Evolutionary conservation across 2,113 vertebrate species (phyloP).

Genomic region (Athene noctua): DNA sequence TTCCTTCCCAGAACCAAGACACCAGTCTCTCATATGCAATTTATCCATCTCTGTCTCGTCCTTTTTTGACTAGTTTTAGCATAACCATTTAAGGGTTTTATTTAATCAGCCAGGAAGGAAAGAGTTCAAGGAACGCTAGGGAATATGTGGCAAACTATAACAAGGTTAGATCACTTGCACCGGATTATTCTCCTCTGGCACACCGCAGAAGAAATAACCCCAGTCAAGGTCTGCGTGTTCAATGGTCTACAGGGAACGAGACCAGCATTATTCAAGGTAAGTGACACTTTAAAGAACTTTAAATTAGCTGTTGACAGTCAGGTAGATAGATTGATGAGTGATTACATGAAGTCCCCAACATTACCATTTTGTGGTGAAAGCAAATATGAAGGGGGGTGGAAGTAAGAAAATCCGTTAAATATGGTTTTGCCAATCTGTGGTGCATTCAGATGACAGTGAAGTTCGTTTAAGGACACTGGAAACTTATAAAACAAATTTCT

Average conservation of each 20-base stretch:
- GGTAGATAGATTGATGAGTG: slow-evolving; percentile 40
- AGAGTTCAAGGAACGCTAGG: slow-evolving; percentile 14
- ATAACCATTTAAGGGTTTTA: neutral
- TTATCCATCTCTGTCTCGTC: neutral
- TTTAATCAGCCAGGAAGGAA: slow-evolving; percentile 3
- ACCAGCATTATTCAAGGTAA: slow-evolving; percentile 43
- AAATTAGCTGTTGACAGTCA: slow-evolving; percentile 61
- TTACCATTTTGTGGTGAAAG: slow-evolving; percentile 34
- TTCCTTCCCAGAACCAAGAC: slow-evolving; percentile 17
- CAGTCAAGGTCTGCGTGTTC: neutral
- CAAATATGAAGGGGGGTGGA: neutral
- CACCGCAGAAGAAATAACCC: slow-evolving; percentile 8
- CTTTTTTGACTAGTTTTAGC: neutral
- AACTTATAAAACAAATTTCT: neutral
- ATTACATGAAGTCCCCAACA: neutral
- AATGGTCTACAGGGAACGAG: neutral
- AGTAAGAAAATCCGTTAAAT: neutral
- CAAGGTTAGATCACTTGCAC: neutral
- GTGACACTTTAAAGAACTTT: slow-evolving; percentile 59
- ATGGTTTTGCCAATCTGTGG: neutral
- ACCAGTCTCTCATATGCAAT: neutral
- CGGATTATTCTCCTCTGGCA: slow-evolving; percentile 3
- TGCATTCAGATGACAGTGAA: neutral
- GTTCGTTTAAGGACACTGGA: neutral
- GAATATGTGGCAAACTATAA: slow-evolving; percentile 28